These are phyloP conservation scores for Eupsilia transversa DNA, from an alignment of 2,888 invertebrate genomes.

Conservation along the genomic window DNA sequence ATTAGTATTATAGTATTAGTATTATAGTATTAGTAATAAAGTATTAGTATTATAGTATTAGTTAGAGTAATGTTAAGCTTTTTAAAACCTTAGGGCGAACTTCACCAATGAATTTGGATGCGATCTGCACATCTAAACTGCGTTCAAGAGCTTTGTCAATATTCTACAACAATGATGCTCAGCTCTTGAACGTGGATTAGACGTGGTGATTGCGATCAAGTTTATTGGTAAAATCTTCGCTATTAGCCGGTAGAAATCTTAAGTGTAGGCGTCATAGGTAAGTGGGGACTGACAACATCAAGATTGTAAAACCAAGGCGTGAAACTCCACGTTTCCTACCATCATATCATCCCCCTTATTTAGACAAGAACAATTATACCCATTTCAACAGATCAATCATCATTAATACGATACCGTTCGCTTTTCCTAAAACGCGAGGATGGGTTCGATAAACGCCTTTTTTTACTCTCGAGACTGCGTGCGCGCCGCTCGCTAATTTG, in stretches of 20 bases:
- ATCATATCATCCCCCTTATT: conserved; percentile 43
- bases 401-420: conserved; percentile 50
- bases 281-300: background rate
- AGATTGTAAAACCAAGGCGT: conserved; percentile 20
- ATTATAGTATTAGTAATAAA: too few species aligned
- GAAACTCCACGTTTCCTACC: conserved; percentile 27
- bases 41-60: too few species aligned
- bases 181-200: too few species aligned
- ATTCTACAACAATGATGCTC: too few species aligned
- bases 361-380: conserved; percentile 51
- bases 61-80: background rate
- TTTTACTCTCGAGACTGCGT: conserved; percentile 51
- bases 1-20: too few species aligned
- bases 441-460: conserved; percentile 58
- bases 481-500: conserved; percentile 70
- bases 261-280: background rate
- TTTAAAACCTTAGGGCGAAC: too few species aligned
- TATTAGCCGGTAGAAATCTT: background rate
- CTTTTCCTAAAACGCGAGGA: conserved; percentile 56
- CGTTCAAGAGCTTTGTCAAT: too few species aligned
- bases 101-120: background rate
- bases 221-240: background rate
- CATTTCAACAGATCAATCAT: conserved; percentile 44
- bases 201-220: background rate
- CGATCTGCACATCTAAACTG: background rate